Conservation (phyloP, 1,140 invertebrate species). For the Lucilia sericata region DNA sequence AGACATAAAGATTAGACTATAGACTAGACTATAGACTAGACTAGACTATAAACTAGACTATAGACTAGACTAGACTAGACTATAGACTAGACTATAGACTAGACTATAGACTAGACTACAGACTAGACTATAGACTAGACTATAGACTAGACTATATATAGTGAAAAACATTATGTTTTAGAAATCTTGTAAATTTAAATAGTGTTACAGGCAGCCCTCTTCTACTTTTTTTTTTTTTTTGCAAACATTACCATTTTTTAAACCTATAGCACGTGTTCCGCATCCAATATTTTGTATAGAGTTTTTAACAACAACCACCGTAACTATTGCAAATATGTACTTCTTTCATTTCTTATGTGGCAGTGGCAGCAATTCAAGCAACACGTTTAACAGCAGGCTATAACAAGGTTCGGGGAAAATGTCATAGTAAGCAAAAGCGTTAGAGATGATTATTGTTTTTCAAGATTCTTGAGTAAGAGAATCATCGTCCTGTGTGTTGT, state of each 20-base stretch:
- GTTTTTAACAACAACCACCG: neutral
- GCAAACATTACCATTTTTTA: neutral
- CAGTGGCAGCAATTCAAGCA: conserved; percentile 33
- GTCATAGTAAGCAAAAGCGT: neutral
- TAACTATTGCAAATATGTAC: neutral
- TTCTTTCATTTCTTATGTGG: neutral
- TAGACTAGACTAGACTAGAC: no score
- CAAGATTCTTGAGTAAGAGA: neutral
- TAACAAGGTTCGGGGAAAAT: neutral
- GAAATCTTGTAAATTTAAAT: neutral
- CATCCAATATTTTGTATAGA: neutral
- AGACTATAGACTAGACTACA: no score
- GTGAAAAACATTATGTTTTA: neutral
- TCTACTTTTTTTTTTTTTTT: neutral
- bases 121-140: no score
- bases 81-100: no score
- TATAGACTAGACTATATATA: neutral
- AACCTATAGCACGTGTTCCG: neutral
- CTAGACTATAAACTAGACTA: no score
- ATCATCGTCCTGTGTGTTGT: no score
- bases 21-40: no score
- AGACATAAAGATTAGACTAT: no score
- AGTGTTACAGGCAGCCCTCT: neutral
- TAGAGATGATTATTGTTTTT: neutral
- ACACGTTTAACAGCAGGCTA: conserved; percentile 9